Conservation (phyloP, 2,888 invertebrate species). For the Drosophila multiciliata region DNA sequence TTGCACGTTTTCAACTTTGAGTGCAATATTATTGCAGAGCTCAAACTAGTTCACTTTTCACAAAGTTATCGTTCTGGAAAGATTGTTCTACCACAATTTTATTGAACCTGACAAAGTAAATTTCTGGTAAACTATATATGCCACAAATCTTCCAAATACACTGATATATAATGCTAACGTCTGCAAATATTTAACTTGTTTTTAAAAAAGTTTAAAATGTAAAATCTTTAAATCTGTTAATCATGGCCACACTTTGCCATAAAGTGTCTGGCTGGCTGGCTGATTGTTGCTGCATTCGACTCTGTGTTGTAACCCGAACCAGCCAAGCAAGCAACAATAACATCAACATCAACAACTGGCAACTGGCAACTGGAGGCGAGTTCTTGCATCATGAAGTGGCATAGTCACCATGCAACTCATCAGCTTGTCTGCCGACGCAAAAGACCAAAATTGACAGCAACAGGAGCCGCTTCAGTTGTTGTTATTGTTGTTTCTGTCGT, state of each 20-base stretch:
- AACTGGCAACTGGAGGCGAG: slow-evolving; percentile 43
- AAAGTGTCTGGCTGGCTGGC: slow-evolving; percentile 11
- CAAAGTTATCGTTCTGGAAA: not conserved
- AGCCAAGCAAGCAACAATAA: slow-evolving; percentile 26
- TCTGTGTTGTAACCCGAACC: slow-evolving; percentile 55
- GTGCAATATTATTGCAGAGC: not conserved
- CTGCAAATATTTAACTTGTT: not conserved
- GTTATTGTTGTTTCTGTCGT: slow-evolving; percentile 21
- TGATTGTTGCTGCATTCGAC: slow-evolving; percentile 20
- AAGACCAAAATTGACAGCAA: slow-evolving; percentile 69
- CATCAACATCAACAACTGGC: slow-evolving; percentile 30
- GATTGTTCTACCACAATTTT: not conserved
- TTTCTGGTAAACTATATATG: not conserved
- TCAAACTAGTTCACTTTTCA: not conserved
- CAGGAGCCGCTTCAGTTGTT: slow-evolving; percentile 57
- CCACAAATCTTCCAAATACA: not conserved
- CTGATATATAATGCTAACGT: too few relatives aligned
- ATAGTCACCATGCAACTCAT: slow-evolving; percentile 53
- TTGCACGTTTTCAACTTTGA: not conserved
- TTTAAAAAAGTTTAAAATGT: not conserved
- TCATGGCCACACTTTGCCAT: not conserved
- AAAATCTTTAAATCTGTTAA: slow-evolving; percentile 6
- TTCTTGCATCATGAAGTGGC: slow-evolving; percentile 41
- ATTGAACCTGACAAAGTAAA: not conserved
- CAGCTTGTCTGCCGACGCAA: slow-evolving; percentile 53